Conservation (phyloP, 2,113 vertebrate species). For the Alosa alosa region DNA sequence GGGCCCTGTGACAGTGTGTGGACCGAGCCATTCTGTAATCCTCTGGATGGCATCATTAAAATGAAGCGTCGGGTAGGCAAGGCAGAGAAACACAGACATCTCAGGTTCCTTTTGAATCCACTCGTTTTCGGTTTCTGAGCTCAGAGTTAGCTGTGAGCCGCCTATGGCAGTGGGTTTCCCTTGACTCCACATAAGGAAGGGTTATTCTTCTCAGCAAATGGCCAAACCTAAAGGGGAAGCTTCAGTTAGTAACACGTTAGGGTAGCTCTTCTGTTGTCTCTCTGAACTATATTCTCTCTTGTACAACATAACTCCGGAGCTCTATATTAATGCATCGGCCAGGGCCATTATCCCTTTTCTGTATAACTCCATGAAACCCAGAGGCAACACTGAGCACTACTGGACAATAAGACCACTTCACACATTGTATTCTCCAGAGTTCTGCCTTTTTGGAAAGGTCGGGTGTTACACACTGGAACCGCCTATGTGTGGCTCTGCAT, state of each 20-base stretch:
- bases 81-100: background rate
- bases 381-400: too few relatives aligned
- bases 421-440: too few relatives aligned
- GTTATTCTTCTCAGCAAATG: background rate
- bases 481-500: background rate
- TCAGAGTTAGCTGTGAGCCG: background rate
- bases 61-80: background rate
- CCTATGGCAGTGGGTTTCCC: background rate
- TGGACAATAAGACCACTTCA: background rate
- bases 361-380: too few relatives aligned
- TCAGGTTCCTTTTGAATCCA: background rate
- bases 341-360: too few relatives aligned
- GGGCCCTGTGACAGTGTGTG: constrained; percentile 31
- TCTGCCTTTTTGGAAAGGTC: background rate
- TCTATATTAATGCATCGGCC: too few relatives aligned
- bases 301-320: too few relatives aligned
- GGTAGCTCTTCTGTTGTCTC: background rate
- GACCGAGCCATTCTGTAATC: constrained; percentile 34
- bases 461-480: background rate
- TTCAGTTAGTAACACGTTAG: background rate
- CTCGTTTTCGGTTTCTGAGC: background rate
- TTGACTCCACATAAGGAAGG: background rate
- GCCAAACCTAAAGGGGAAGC: background rate
- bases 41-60: background rate
- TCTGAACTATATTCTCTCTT: background rate